Percentiles rank a stretch among this genome's conserved stretches.
These are phyloP conservation scores for Brachionichthys hirsutus DNA, from an alignment of 2,113 vertebrate genomes.

Conservation along the genomic window DNA sequence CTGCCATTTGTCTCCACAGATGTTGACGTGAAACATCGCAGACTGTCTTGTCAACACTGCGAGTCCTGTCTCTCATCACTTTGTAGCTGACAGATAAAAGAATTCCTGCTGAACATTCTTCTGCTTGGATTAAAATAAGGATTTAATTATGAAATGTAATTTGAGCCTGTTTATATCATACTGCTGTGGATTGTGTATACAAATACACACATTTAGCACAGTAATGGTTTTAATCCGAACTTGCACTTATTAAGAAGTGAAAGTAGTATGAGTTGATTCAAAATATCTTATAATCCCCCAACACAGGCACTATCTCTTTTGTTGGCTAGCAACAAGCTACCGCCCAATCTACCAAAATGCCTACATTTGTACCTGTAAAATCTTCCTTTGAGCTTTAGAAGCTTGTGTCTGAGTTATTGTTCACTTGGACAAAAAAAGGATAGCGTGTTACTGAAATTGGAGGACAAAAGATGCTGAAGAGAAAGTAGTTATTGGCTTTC, in stretches of 20 bases:
- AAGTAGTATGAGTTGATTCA: no score
- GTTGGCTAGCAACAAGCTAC: slow-evolving; percentile 82
- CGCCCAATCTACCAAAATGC: slow-evolving; percentile 37
- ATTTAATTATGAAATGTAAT: slow-evolving; percentile 13
- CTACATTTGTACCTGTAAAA: no score
- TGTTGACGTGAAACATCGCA: slow-evolving; percentile 39
- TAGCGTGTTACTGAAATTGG: slow-evolving; percentile 34
- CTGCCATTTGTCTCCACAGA: slow-evolving; percentile 40
- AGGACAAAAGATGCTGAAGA: slow-evolving; percentile 1
- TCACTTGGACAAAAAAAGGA: slow-evolving; percentile 21
- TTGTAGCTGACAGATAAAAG: slow-evolving; percentile 6
- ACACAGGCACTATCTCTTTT: slow-evolving; percentile 56
- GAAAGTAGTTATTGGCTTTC: slow-evolving; percentile 19
- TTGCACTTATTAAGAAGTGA: not conserved
- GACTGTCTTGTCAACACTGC: slow-evolving; percentile 29
- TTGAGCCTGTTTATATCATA: not conserved
- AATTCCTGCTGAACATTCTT: slow-evolving; percentile 7
- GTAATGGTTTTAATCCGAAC: not conserved
- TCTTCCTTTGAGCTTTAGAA: no score
- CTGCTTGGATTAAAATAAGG: slow-evolving; percentile 8
- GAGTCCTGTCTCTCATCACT: slow-evolving; percentile 10
- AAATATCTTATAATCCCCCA: not conserved
- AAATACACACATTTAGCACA: not conserved
- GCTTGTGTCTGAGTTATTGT: slow-evolving; percentile 3
- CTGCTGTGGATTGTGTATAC: not conserved